A percentile compares a stretch with the other conserved stretches of the same genome.
These are phyloP conservation scores for Calyptomena viridis DNA, from an alignment of 2,113 vertebrate species.

Conservation along the genomic window DNA sequence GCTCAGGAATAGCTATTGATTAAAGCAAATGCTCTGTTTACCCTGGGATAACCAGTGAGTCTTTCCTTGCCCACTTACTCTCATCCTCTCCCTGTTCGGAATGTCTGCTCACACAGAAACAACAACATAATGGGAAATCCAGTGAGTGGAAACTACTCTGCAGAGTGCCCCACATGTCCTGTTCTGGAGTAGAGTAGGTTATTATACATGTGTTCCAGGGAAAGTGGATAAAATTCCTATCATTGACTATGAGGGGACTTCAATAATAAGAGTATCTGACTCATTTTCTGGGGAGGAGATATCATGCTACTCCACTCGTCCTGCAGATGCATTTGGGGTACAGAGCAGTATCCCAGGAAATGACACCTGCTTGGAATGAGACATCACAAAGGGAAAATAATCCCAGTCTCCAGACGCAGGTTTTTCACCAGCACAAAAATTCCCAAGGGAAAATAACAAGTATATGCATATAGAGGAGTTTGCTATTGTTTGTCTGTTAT, in stretches of 20 bases:
- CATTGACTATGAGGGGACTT: not conserved
- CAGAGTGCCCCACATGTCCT: not conserved
- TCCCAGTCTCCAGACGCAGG: not conserved
- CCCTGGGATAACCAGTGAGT: not conserved
- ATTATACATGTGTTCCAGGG: rapidly evolving
- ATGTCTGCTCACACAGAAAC: not conserved
- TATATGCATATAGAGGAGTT: not conserved
- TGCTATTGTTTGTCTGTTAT: not conserved
- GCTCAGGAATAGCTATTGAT: not conserved
- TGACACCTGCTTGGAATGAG: not conserved
- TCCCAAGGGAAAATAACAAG: not conserved
- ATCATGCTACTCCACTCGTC: not conserved
- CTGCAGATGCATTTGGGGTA: not conserved
- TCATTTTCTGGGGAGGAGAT: not conserved
- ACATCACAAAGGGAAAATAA: not conserved
- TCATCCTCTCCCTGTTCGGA: not conserved
- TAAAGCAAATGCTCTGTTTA: not conserved
- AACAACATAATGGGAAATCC: not conserved
- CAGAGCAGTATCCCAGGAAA: not conserved
- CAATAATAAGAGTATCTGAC: not conserved
- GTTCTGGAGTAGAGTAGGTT: not conserved
- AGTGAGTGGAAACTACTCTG: not conserved
- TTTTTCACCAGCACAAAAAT: not conserved
- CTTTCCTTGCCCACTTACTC: not conserved
- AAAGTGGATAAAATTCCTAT: not conserved